phyloP scores from a whole-genome alignment of 2,113 vertebrate species.

The Dromiciops gliroides region DNA sequence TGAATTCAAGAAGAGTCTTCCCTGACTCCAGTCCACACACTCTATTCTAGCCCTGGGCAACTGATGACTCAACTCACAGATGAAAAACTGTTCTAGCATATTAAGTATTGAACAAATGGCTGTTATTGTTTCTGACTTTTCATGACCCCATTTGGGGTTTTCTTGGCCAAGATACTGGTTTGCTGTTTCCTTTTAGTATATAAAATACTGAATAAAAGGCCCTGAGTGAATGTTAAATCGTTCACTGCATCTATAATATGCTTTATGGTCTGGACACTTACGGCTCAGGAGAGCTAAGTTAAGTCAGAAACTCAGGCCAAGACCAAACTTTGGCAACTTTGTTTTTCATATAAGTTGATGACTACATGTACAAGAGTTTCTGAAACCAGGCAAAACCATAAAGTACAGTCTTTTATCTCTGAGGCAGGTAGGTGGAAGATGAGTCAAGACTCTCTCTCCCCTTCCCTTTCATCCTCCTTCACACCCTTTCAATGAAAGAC shows the following conservation, averaged over 20 bases:
- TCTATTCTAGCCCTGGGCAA: not conserved
- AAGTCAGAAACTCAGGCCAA: not conserved
- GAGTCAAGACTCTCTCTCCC: not conserved
- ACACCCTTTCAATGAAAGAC: not conserved
- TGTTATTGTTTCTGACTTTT: not conserved
- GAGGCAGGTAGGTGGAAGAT: not conserved
- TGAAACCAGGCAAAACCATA: not conserved
- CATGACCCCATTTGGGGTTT: not conserved
- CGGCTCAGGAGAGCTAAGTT: not conserved
- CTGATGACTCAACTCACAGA: not conserved
- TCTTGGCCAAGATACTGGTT: not conserved
- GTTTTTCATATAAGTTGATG: too few species aligned
- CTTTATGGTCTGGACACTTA: not conserved
- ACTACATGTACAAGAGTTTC: too few species aligned
- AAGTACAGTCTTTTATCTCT: not conserved
- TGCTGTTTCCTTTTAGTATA: not conserved
- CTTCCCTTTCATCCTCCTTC: too few species aligned
- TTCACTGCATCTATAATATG: not conserved
- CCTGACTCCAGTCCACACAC: not conserved
- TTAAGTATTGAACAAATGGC: not conserved
- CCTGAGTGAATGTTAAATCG: not conserved
- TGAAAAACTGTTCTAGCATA: not conserved
- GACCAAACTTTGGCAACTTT: too few species aligned
- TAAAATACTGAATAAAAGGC: too few species aligned
- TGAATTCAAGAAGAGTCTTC: not conserved